phyloP scores from a whole-genome alignment of 2,888 invertebrate genomes.

The Tryphoninae sp. region DNA sequence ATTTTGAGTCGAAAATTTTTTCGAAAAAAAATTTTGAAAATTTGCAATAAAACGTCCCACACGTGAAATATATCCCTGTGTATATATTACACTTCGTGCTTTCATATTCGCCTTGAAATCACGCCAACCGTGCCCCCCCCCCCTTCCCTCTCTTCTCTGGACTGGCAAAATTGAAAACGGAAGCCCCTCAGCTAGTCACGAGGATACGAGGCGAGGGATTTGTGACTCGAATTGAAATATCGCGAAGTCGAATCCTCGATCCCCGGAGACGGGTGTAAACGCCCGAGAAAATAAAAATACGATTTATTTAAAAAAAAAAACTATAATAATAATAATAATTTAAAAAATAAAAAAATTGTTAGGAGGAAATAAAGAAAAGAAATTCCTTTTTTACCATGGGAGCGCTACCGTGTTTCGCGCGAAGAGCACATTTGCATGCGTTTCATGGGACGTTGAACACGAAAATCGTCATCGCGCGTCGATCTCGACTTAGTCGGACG shows the following conservation, averaged over 20 bases:
- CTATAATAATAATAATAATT: neutral
- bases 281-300: constrained; percentile 26
- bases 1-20: too few species aligned
- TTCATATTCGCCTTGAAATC: constrained; percentile 34
- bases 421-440: constrained; percentile 52
- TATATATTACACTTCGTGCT: constrained; percentile 29
- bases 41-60: neutral
- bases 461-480: constrained; percentile 50
- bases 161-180: constrained; percentile 58
- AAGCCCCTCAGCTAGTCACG: constrained; percentile 31
- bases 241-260: constrained; percentile 2
- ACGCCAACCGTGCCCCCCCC: neutral
- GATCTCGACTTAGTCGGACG: constrained; percentile 42
- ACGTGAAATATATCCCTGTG: constrained; percentile 17
- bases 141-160: constrained; percentile 9
- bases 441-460: constrained; percentile 58
- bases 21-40: neutral
- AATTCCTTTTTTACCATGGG: constrained; percentile 24
- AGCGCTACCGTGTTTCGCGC: constrained; percentile 37
- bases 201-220: constrained; percentile 51
- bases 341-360: neutral
- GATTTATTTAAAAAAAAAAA: constrained; percentile 30
- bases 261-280: constrained; percentile 12
- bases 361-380: neutral
- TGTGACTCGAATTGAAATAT: constrained; percentile 15